These are phyloP conservation scores for Magallana ariakensis DNA, from an alignment of 1,140 invertebrate genomes.

Conservation along the genomic window DNA sequence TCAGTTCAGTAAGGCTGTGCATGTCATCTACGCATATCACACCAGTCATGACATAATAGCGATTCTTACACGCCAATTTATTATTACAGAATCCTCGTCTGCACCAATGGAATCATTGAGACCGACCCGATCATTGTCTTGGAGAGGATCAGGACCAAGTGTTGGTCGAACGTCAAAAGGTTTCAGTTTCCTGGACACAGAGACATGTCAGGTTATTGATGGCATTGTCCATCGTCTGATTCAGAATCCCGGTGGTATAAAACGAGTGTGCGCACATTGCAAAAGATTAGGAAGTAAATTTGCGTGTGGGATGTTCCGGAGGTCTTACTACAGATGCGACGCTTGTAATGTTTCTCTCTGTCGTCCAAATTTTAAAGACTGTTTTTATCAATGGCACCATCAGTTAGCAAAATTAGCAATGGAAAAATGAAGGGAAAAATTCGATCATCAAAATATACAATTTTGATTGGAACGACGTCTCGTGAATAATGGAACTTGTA, in stretches of 20 bases:
- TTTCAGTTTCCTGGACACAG: not conserved
- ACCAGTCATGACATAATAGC: not conserved
- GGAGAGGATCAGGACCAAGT: slow-evolving; percentile 1
- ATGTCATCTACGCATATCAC: not conserved
- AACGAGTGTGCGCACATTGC: slow-evolving; percentile 34
- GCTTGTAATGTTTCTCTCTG: slow-evolving; percentile 38
- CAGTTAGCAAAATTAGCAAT: not conserved
- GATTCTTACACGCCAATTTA: slow-evolving; percentile 9
- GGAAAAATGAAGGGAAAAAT: too few species aligned
- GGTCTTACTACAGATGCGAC: slow-evolving; percentile 44
- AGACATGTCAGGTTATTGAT: not conserved
- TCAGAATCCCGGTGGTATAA: slow-evolving; percentile 38
- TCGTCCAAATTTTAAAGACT: slow-evolving; percentile 38
- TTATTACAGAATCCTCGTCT: not conserved
- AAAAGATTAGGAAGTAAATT: slow-evolving; percentile 25
- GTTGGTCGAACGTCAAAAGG: not conserved
- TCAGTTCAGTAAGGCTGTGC: not conserved
- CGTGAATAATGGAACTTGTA: too few species aligned
- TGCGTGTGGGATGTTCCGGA: slow-evolving; percentile 22
- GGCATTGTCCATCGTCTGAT: slow-evolving; percentile 2
- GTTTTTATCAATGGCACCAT: slow-evolving; percentile 39
- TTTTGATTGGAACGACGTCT: too few species aligned
- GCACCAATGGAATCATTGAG: not conserved
- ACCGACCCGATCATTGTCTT: not conserved
- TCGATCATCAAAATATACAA: too few species aligned